These are phyloP conservation scores for Uloborus diversus DNA, from an alignment of 1,140 invertebrate species.

Conservation along the genomic window DNA sequence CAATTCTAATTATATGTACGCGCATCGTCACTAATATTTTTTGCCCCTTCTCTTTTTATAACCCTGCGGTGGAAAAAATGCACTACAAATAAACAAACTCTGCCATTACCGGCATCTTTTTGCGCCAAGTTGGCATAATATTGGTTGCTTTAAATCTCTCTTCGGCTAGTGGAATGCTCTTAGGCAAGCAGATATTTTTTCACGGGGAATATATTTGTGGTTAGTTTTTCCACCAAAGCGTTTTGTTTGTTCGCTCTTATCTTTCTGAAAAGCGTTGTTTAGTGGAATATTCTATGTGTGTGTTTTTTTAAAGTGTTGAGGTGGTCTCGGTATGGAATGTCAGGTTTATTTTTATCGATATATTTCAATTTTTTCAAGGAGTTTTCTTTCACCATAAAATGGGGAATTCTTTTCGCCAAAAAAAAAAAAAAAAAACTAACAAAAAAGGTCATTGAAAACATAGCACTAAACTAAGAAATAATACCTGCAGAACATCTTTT, in stretches of 20 bases:
- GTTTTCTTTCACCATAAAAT: not conserved
- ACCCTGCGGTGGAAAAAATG: not conserved
- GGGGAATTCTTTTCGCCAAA: no score
- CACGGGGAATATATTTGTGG: not conserved
- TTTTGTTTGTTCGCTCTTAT: not conserved
- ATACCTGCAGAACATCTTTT: no score
- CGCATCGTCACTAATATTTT: not conserved
- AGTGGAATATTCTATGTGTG: not conserved
- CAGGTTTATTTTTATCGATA: not conserved
- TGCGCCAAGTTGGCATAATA: slow-evolving; percentile 55
- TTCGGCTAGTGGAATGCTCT: not conserved
- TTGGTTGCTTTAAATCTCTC: slow-evolving; percentile 45
- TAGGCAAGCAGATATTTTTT: slow-evolving; percentile 2
- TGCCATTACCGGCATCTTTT: slow-evolving; percentile 48
- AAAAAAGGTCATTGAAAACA: no score
- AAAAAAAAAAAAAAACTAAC: no score
- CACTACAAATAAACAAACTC: slow-evolving; percentile 41
- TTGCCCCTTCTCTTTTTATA: not conserved
- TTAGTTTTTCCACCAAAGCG: not conserved
- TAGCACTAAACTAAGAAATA: no score
- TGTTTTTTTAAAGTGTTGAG: not conserved
- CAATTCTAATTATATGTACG: slow-evolving; percentile 40
- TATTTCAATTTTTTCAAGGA: not conserved
- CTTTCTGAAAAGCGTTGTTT: not conserved
- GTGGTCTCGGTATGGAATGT: not conserved